Conservation (phyloP, 2,113 vertebrate species). For the Noturus placidus region DNA sequence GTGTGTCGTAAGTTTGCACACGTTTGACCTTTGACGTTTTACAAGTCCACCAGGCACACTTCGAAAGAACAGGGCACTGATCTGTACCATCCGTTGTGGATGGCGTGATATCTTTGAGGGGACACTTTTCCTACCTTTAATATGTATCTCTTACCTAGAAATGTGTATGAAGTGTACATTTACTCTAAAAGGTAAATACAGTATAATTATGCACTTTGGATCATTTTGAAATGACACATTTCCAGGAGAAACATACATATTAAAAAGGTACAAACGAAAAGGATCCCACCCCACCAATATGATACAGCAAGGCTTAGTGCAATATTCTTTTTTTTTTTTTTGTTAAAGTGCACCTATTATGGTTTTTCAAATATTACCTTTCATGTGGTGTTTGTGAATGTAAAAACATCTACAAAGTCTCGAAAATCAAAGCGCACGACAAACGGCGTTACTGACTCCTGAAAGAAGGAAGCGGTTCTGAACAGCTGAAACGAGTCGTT, state of each 20-base stretch:
- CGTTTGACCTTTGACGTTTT: constrained; percentile 13
- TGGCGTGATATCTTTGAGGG: not conserved
- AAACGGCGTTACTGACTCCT: too few relatives aligned
- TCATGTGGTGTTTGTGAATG: too few relatives aligned
- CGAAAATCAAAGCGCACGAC: too few relatives aligned
- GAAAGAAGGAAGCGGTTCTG: too few relatives aligned
- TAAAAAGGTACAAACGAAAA: not conserved
- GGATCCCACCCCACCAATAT: not conserved
- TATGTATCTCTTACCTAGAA: not conserved
- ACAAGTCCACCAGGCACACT: not conserved
- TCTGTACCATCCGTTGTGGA: not conserved
- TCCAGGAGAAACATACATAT: not conserved
- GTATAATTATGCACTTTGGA: not conserved
- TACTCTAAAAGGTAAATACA: not conserved
- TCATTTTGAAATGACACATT: not conserved
- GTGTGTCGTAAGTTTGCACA: not conserved
- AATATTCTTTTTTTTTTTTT: not conserved
- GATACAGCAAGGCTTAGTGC: not conserved
- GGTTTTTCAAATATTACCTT: too few relatives aligned
- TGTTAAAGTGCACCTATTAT: too few relatives aligned
- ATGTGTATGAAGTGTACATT: not conserved
- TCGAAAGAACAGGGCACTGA: too few relatives aligned
- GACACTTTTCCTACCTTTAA: not conserved
- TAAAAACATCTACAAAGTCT: too few relatives aligned
- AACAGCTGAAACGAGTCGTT: too few relatives aligned